Evolutionary conservation across 2,888 invertebrate species (phyloP), one percentile per base, ranked within the genome.

Genomic region (Pimpla rufipes): DNA sequence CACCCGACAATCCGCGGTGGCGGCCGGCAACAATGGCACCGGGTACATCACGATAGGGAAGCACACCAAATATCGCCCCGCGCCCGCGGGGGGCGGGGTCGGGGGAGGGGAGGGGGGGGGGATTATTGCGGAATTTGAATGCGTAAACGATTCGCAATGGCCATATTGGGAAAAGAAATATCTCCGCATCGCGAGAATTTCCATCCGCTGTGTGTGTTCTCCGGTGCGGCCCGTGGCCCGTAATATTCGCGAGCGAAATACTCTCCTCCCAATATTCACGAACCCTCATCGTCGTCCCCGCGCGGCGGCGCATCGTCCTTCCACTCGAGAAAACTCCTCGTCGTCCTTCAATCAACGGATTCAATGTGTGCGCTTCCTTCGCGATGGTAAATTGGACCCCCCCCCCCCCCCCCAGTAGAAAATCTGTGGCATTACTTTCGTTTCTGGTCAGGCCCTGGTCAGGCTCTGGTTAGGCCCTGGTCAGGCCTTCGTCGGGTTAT

Each of bases 1-100:
- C 91, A 91, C 89, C 90, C 87, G 86, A 77, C 88, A 87, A 88
- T 86, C 77, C 81, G 75, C 73, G 74, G 79, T 83, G 40, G 81
- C 67, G 78, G 52, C 29, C 40, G 66, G 42, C 76, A 76, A 83
- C 83, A 83, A 83, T 83, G 76, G 75, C 80, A n/a, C 77, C 67
- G 68, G n/a, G n/a, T n/a, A n/a, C 23, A 45, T 73, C 35, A 45
- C 42, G 13, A 57, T 68, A 37, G n/a, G n/a, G 42, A 64, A 35
- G 70, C 55, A 70, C 74, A 70, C 74, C 74, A 67, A 81, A 66
- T 70, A 81, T 85, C 70, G 64, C n/a, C n/a, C 82, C 84, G 66
- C 70, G 13, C n/a, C 23, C n/a, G n/a, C n/a, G 29, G 29, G 29
- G 29, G 29, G 5, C 5, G 29, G 29, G 29, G 29, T 2, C 29